phyloP scores from a whole-genome alignment of 1,140 invertebrate genomes.

The Temnothorax longispinosus region DNA sequence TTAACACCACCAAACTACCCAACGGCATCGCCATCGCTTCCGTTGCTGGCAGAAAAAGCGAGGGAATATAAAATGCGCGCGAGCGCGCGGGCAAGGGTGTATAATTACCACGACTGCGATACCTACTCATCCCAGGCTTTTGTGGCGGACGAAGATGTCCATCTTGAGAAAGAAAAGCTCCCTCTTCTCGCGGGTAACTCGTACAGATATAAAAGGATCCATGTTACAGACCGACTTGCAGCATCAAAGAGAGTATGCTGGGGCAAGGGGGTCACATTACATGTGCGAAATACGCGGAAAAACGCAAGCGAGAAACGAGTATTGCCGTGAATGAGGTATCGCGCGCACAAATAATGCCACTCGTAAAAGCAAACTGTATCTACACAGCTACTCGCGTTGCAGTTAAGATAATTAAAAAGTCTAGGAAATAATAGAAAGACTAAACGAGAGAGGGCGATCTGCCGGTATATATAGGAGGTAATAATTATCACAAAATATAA shows the following conservation, averaged over 20 bases:
- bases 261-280: slow-evolving; percentile 14
- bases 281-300: slow-evolving; percentile 20
- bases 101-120: slow-evolving; percentile 70
- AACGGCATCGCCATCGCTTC: slow-evolving; percentile 9
- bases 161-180: slow-evolving; percentile 65
- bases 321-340: neutral
- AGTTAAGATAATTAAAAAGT: slow-evolving; percentile 63
- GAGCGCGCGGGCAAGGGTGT: slow-evolving; percentile 6
- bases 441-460: slow-evolving; percentile 24
- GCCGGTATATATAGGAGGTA: neutral
- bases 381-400: neutral
- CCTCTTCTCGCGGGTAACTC: slow-evolving; percentile 43
- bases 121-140: slow-evolving; percentile 68
- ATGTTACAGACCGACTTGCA: slow-evolving; percentile 9
- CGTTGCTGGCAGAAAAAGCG: neutral
- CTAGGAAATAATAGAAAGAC: slow-evolving; percentile 44
- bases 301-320: slow-evolving; percentile 18
- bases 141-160: slow-evolving; percentile 56
- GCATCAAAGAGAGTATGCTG: slow-evolving; percentile 16
- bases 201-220: slow-evolving; percentile 40
- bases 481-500: neutral
- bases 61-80: slow-evolving; percentile 40
- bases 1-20: slow-evolving; percentile 38
- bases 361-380: slow-evolving; percentile 53
- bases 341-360: slow-evolving; percentile 4